Percentiles rank a stretch among this genome's conserved stretches.
Evolutionary conservation across 2,113 vertebrate species (phyloP).

Genomic region (Saccopteryx leptura): DNA sequence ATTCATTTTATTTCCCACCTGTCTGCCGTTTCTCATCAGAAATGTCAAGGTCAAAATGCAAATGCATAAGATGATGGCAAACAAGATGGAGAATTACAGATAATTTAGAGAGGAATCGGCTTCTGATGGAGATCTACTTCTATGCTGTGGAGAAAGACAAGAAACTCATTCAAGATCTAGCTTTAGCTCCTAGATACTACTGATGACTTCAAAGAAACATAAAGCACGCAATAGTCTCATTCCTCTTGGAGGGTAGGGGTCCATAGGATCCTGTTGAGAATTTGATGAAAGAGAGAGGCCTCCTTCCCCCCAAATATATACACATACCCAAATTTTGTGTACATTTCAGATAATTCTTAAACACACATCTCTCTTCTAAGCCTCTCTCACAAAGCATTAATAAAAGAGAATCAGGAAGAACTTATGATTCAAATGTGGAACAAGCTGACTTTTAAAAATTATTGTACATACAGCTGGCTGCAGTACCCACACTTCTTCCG

Average conservation of each 20-base stretch:
- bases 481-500: not conserved
- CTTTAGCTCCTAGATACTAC: not conserved
- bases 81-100: not conserved
- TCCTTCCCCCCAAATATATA: not conserved
- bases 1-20: not conserved
- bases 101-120: not conserved
- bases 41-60: slow-evolving; percentile 40
- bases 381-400: not conserved
- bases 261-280: not conserved
- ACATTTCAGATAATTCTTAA: not conserved
- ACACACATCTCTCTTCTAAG: rapidly evolving
- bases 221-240: not conserved
- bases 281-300: not conserved
- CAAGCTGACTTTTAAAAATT: slow-evolving; percentile 47
- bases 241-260: not conserved
- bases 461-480: not conserved
- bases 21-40: not conserved
- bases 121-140: not conserved
- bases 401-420: not conserved
- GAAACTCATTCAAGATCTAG: not conserved
- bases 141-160: not conserved
- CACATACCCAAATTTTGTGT: not conserved
- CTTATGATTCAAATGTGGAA: slow-evolving; percentile 24
- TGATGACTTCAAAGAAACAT: not conserved
- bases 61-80: not conserved